Base-by-base conservation (phyloP, 2,888 invertebrate genomes). In the Drosophila kambysellisi region DNA sequence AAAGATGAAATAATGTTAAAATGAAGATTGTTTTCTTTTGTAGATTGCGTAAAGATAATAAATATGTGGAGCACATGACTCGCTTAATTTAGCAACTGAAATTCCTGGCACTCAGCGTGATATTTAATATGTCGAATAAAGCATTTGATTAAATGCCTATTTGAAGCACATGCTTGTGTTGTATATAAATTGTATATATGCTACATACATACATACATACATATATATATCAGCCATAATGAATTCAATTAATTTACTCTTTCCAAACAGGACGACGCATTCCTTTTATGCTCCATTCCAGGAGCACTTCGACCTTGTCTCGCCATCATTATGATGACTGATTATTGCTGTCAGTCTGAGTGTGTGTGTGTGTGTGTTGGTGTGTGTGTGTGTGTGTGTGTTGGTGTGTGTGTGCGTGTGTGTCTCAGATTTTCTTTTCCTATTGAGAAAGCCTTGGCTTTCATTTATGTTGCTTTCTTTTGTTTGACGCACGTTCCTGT, bases 201-300 rank as follows among this genome's bases (percentile, higher is more conserved):
- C 11, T 54, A 62, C 52, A 52, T 53, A 37, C 29, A 30, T 53
- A 41, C 35, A 65, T 53, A 37, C 29, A 30, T 50, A 41, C 35
- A 63, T 70, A 74, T 81, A 74, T 81, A 81, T 79, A 76, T 84
- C 80, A 84, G 72, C 30, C 80, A 81, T 86, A 87, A 87, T 87
- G 86, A 88, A 87, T 84, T 88, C 88, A 86, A 87, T 87, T 87
- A 87, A 87, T 87, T 87, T 86, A 80, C 84, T 87, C 69, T 60
- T 77, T 70, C 77, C 83, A 76, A 83, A 83, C 69, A 67, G 60
- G 60, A 30, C 52, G 20, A 52, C 68, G 53, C 65, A 60, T 63
- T 61, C 56, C 66, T 76, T 70, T 73, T 53, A 46, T 62, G 51
- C 57, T 48, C 33, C 37, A 43, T 66, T 20, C 51, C 33, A 57